A percentile compares a stretch with the other conserved stretches of the same genome.
phyloP scores from a whole-genome alignment of 2,113 vertebrate genomes.

The Cranoglanis bouderius region DNA sequence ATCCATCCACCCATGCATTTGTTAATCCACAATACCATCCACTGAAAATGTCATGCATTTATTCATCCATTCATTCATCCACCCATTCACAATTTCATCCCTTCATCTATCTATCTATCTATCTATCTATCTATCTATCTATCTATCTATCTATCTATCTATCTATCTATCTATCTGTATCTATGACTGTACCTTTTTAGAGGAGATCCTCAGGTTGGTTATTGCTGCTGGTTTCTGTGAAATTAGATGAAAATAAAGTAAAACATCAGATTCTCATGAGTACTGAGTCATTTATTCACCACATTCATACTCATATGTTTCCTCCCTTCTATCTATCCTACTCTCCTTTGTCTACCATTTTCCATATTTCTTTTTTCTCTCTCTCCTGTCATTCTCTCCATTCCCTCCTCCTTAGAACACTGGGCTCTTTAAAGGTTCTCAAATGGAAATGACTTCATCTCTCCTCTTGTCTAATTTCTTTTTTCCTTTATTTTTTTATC shows the following conservation, averaged over 20 bases:
- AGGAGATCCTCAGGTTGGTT: constrained; percentile 93
- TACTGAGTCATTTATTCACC: neutral
- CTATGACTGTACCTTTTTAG: constrained; percentile 88
- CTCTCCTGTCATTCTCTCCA: constrained; percentile 33
- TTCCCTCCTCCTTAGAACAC: neutral
- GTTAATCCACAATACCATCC: neutral
- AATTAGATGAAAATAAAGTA: constrained; percentile 49
- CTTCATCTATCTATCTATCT: neutral
- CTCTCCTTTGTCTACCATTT: neutral
- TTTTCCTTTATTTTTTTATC: neutral
- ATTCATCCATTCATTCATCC: neutral
- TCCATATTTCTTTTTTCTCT: neutral
- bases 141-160: neutral
- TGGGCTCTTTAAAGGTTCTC: neutral
- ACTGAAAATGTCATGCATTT: neutral
- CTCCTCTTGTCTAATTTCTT: neutral
- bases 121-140: neutral
- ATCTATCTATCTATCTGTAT: neutral
- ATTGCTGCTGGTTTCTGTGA: constrained; percentile 86
- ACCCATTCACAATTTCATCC: no score
- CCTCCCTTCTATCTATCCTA: neutral
- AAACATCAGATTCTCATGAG: constrained; percentile 41
- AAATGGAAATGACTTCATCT: neutral
- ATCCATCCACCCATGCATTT: neutral
- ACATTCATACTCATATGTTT: neutral